Conservation (phyloP, 2,113 vertebrate genomes). For the Lampris incognitus region DNA sequence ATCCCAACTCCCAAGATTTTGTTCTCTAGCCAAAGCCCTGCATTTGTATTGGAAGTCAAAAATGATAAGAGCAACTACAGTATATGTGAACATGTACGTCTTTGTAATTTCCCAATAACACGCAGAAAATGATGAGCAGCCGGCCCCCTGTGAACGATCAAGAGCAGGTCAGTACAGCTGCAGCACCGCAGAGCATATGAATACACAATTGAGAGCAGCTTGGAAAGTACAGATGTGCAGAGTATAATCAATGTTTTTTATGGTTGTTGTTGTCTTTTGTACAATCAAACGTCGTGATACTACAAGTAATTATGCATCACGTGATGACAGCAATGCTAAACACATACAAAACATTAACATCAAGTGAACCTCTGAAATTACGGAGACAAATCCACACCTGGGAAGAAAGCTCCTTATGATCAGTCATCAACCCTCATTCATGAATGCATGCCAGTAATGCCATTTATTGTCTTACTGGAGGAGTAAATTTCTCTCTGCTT, state of each 20-base stretch:
- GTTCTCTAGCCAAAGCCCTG: neutral
- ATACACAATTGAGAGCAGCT: slow-evolving; percentile 18
- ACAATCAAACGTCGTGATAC: too few species aligned
- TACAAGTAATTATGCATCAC: too few species aligned
- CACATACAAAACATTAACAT: neutral
- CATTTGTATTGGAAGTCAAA: slow-evolving; percentile 17
- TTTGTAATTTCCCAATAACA: slow-evolving; percentile 53
- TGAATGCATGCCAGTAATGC: too few species aligned
- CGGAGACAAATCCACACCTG: too few species aligned
- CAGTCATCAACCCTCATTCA: too few species aligned
- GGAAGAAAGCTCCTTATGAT: too few species aligned
- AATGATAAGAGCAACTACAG: neutral
- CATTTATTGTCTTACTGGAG: too few species aligned
- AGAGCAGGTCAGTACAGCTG: slow-evolving; percentile 62
- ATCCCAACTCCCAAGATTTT: neutral
- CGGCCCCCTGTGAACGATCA: slow-evolving; percentile 64
- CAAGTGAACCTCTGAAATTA: too few species aligned
- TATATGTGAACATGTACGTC: slow-evolving; percentile 28
- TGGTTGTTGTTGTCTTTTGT: too few species aligned
- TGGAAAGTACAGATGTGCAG: slow-evolving; percentile 17
- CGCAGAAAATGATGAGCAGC: slow-evolving; percentile 65
- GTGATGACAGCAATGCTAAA: neutral
- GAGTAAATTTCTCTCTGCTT: too few species aligned
- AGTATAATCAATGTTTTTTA: slow-evolving; percentile 17
- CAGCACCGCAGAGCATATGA: slow-evolving; percentile 21